phyloP scores from a whole-genome alignment of 2,888 invertebrate genomes.

The Aphidoletes aphidimyza region DNA sequence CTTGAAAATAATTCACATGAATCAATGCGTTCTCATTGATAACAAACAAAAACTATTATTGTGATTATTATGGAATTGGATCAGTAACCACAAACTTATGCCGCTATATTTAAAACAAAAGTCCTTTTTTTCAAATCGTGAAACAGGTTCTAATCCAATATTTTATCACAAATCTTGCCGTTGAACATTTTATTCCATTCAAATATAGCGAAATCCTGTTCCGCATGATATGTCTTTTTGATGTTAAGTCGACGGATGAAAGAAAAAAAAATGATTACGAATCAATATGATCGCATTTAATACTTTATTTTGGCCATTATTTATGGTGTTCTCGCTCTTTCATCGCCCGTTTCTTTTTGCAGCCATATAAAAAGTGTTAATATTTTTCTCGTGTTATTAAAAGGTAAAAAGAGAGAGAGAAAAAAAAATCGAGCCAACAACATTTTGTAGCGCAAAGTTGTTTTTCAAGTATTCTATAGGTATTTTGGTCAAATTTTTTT shows the following conservation, averaged over 20 bases:
- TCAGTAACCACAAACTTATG: too few relatives aligned
- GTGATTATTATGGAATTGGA: too few relatives aligned
- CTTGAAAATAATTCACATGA: neutral
- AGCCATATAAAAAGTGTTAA: slow-evolving; percentile 35
- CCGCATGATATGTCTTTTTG: neutral
- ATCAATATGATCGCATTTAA: slow-evolving; percentile 5
- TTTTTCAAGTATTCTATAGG: slow-evolving; percentile 50
- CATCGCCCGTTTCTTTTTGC: neutral
- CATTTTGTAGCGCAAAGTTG: slow-evolving; percentile 1
- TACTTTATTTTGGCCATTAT: neutral
- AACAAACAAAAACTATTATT: too few relatives aligned
- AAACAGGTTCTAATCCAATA: too few relatives aligned
- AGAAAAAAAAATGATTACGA: neutral
- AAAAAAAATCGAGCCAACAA: too few relatives aligned
- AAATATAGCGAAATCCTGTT: neutral
- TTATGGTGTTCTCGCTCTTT: neutral
- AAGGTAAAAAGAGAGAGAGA: too few relatives aligned
- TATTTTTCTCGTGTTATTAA: neutral
- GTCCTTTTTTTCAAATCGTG: neutral
- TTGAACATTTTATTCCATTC: too few relatives aligned
- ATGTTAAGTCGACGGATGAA: neutral
- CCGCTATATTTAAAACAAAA: too few relatives aligned
- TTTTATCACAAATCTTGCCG: too few relatives aligned
- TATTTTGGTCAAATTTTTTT: neutral
- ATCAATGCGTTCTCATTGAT: too few relatives aligned